Base-by-base conservation (phyloP, 1,140 invertebrate species). In the Leptopilina clavipes region DNA sequence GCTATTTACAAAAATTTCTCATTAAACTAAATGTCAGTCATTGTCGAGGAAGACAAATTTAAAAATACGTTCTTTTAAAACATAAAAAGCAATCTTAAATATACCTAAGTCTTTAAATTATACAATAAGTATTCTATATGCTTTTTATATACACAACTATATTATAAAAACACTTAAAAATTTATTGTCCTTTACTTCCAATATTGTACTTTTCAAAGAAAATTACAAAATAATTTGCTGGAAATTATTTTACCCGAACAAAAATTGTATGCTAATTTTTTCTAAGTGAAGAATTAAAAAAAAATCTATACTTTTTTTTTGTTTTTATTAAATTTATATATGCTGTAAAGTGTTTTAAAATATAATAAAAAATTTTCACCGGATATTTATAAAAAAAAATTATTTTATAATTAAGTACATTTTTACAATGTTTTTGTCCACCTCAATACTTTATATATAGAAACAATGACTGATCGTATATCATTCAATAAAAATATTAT, bases 31-130 rank as follows among this genome's bases (percentile, higher is more conserved):
- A 65, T 65, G 8, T 12, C 59, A 65, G n/a, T 37, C 22, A 65
- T 65, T 65, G 59, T 11, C 25, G 59, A 65, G 59, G 22, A 14
- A 22, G 59, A 31, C 25, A 65, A 31, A 37, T 22, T 37, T 65
- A 65, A 65, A 65, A 31, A 12, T 31, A 22, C 6, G 2, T 17
- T 52, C 31, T n/a, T 65, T 14, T 65, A 25, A 65, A 7, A n/a
- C n/a, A n/a, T 14, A n/a, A 59, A 65, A 59, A 65, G 59, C 59
- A 59, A n/a, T 65, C 14, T 22, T 59, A 59, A 59, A 25, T 25
- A 59, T 7, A 31, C 6, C 17, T 12, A 19, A 59, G 3, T 65
- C n/a, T 65, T 65, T 31, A 65, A 22, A 65, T 65, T 40, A 40
- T 7, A 40, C 7, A 7, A 9, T 40, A 40, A 31, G 25, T 40